Evolutionary conservation across 2,888 invertebrate species (phyloP), one percentile per base, ranked within the genome.

Genomic region (Perizoma affinitatum): DNA sequence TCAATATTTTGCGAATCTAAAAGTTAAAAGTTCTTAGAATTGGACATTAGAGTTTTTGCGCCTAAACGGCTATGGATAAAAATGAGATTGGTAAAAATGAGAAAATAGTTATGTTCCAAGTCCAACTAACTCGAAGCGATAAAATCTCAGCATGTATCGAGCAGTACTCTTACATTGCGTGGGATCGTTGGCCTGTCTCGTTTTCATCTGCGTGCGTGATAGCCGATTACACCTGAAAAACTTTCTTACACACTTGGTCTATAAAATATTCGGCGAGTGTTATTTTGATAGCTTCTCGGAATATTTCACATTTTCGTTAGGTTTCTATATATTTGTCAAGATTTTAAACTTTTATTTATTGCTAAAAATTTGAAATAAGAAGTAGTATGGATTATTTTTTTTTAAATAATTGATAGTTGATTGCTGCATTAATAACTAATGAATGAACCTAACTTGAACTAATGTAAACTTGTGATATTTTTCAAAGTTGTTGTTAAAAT

Each of bases 101-200:
- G 43, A 60, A 60, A 58, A 49, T 54, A 43, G 38, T 41, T 47
- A 6, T 47, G 44, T 52, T 41, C 42, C 45, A 38, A 38, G 38
- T 38, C 42, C 52, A 53, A 22, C 22, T 22, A 22, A n/a, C 42
- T 40, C 11, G 38, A 45, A 44, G 49, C 40, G 43, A 61, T 63
- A 38, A 67, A 61, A 59, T 61, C 61, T 67, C 69, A 69, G 59
- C 65, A 63, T 64, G 65, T 65, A 66, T 66, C 72, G 69, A 70
- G 67, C 75, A 73, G 72, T 73, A 22, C 22, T 22, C 22, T 22
- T 22, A 71, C 73, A 70, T 71, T 70, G 73, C 73, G 67, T 75
- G 79, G 73, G 90, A 87, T 88, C 88, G 80, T 81, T 86, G 83
- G 70, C 84, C 88, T 84, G 81, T 86, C 85, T 89, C 89, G 88